A percentile compares a stretch with the other conserved stretches of the same genome.
Evolutionary conservation across 2,113 vertebrate species (phyloP).

Genomic region (Elgaria multicarinata): DNA sequence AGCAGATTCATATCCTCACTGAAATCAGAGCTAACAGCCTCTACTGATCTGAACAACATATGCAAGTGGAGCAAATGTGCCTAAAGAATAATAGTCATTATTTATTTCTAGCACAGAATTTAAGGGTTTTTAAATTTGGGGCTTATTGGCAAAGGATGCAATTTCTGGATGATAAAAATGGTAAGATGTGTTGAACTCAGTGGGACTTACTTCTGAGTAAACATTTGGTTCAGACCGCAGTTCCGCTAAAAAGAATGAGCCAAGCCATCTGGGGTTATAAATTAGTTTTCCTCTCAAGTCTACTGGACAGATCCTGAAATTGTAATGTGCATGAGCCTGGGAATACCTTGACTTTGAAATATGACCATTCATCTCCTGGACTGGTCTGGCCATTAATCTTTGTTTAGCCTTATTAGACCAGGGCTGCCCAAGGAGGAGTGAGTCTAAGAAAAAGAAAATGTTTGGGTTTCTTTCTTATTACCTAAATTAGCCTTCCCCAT

Average conservation of each 20-base stretch:
- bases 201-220: not conserved
- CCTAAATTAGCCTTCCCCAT: not conserved
- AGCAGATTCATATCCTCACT: no score
- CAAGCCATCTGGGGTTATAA: not conserved
- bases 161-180: not conserved
- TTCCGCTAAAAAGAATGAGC: not conserved
- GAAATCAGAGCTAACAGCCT: no score
- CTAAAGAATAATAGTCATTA: not conserved
- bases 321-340: not conserved
- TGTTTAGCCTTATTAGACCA: constrained; percentile 19
- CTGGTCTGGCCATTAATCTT: constrained; percentile 28
- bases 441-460: constrained; percentile 26
- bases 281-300: not conserved
- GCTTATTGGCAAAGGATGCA: not conserved
- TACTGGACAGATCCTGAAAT: not conserved
- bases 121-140: not conserved
- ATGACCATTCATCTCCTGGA: constrained; percentile 36
- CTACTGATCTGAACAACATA: not conserved
- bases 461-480: constrained; percentile 4
- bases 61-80: not conserved
- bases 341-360: constrained; percentile 20
- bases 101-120: not conserved
- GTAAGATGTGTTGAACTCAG: not conserved
- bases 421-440: constrained; percentile 9
- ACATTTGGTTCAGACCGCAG: not conserved